phyloP scores from a whole-genome alignment of 1,140 invertebrate species.

The Papilio aristodemus region DNA sequence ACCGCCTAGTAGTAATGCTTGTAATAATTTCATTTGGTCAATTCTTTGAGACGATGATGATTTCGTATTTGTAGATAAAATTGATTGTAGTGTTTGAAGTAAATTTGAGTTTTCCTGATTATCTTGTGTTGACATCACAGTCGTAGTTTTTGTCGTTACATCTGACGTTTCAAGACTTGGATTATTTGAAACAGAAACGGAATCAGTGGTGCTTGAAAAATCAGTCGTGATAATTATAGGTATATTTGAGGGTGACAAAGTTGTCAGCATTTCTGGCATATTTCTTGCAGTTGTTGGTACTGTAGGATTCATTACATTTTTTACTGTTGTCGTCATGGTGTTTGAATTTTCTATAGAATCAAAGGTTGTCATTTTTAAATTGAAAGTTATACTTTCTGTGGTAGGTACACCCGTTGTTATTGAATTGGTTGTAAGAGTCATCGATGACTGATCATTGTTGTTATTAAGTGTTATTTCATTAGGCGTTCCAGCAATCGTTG shows the following conservation, averaged over 20 bases:
- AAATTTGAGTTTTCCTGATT: slow-evolving; percentile 49
- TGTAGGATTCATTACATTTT: slow-evolving; percentile 18
- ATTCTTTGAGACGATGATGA: slow-evolving; percentile 46
- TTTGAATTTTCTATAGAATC: slow-evolving; percentile 40
- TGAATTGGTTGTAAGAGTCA: slow-evolving; percentile 33
- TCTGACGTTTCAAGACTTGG: neutral
- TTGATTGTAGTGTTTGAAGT: slow-evolving; percentile 54
- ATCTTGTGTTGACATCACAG: neutral
- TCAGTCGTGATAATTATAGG: slow-evolving; percentile 37
- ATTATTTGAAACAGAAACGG: slow-evolving; percentile 30
- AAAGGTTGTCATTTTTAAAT: slow-evolving; percentile 37
- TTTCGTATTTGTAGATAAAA: slow-evolving; percentile 43
- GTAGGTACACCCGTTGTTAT: slow-evolving; percentile 35
- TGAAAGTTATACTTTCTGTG: slow-evolving; percentile 33
- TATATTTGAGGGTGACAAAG: slow-evolving; percentile 19
- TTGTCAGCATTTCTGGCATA: slow-evolving; percentile 7
- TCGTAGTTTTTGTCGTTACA: neutral
- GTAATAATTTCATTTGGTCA: slow-evolving; percentile 60
- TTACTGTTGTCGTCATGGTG: slow-evolving; percentile 38
- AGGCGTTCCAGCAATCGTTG: slow-evolving; percentile 43
- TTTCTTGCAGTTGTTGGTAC: slow-evolving; percentile 26
- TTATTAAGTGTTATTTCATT: slow-evolving; percentile 33
- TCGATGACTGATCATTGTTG: slow-evolving; percentile 10
- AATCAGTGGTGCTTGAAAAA: slow-evolving; percentile 34
- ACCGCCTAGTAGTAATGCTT: slow-evolving; percentile 54